Conservation (phyloP, 1,140 invertebrate genomes). For the Nasonia giraulti region DNA sequence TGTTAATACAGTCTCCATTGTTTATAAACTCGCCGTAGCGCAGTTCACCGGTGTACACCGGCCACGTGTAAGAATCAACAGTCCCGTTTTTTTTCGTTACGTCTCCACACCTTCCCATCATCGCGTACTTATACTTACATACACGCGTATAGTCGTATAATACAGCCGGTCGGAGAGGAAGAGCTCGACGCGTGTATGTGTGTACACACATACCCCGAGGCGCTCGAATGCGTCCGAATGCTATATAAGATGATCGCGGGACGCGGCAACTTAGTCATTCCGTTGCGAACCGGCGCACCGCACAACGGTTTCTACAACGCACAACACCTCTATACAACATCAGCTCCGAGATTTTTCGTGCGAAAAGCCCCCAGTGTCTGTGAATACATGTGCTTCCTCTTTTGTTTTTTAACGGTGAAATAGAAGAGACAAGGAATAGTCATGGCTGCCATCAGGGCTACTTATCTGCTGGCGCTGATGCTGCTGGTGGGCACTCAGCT, state of each 20-base stretch:
- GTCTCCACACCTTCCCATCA: not conserved
- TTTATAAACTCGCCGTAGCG: not conserved
- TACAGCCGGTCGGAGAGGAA: conserved; percentile 34
- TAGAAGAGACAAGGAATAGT: not conserved
- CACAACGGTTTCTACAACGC: conserved; percentile 31
- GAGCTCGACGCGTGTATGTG: not conserved
- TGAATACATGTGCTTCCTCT: conserved; percentile 2
- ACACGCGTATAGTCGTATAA: conserved; percentile 17
- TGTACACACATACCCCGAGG: conserved; percentile 29
- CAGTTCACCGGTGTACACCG: not conserved
- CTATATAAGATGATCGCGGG: conserved; percentile 71
- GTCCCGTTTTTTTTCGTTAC: not conserved
- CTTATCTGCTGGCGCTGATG: conserved; percentile 49
- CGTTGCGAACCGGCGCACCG: conserved; percentile 55
- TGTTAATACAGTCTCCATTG: not conserved
- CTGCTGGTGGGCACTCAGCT: conserved; percentile 47
- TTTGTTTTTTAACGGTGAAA: not conserved
- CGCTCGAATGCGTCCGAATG: conserved; percentile 51
- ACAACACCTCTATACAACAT: not conserved
- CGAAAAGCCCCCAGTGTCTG: conserved; percentile 22
- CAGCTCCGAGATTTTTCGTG: conserved; percentile 19
- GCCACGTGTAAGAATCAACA: not conserved
- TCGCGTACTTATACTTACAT: not conserved
- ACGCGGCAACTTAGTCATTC: conserved; percentile 68
- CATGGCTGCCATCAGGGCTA: conserved; percentile 48